Percentiles rank a stretch among this genome's conserved stretches.
phyloP scores from a whole-genome alignment of 2,797 vertebrate species.

The Uromys caudimaculatus region DNA sequence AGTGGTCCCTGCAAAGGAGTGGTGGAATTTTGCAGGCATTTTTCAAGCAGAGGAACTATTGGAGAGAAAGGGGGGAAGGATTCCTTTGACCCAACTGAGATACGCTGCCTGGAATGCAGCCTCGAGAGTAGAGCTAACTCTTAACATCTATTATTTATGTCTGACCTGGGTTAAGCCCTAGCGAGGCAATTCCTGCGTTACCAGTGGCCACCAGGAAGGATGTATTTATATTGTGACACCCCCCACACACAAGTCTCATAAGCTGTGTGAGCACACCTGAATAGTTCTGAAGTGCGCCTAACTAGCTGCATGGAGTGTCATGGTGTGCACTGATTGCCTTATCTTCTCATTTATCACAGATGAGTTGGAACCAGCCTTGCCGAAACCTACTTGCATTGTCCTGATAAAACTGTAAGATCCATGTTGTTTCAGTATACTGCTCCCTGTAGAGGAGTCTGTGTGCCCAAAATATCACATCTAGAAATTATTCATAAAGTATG shows the following conservation, averaged over 20 bases:
- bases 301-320: conserved; percentile 94
- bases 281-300: conserved; percentile 91
- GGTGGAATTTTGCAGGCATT: conserved; percentile 88
- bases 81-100: conserved; percentile 85
- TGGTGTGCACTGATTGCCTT: conserved; percentile 97
- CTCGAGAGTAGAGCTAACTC: conserved; percentile 82
- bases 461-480: conserved; percentile 56
- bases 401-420: conserved; percentile 92
- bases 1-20: conserved; percentile 85
- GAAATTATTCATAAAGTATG: conserved; percentile 74
- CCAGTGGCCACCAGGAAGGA: conserved; percentile 90
- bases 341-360: conserved; percentile 99
- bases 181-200: conserved; percentile 88
- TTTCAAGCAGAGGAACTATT: conserved; percentile 85
- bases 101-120: conserved; percentile 79
- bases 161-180: conserved; percentile 88
- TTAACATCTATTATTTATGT: conserved; percentile 89
- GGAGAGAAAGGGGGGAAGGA: conserved; percentile 79
- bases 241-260: conserved; percentile 87
- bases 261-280: conserved; percentile 91
- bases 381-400: conserved; percentile 95
- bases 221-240: conserved; percentile 89
- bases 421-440: conserved; percentile 88
- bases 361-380: conserved; percentile 98
- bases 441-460: conserved; percentile 86